Conservation (phyloP, 2,113 vertebrate species). For the Chitala chitala region DNA sequence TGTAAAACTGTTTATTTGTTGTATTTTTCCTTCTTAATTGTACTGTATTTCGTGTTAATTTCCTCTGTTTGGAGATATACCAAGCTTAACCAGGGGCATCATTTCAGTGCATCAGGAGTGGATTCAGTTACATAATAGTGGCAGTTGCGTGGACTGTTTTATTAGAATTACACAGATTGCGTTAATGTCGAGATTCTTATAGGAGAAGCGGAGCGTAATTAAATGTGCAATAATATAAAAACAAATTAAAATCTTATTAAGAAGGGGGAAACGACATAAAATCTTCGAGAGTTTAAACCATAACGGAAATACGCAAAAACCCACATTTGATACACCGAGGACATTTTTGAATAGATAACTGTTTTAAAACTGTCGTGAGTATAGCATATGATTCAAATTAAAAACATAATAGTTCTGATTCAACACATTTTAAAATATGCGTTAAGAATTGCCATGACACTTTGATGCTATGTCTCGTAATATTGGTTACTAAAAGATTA, state of each 20-base stretch:
- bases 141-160: constrained; percentile 38
- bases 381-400: neutral
- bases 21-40: neutral
- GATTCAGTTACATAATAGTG: constrained; percentile 61
- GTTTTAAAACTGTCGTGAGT: constrained; percentile 8
- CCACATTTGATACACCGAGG: constrained; percentile 1
- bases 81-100: constrained; percentile 6
- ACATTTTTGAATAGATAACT: constrained; percentile 17
- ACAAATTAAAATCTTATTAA: no score
- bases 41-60: constrained; percentile 1
- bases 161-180: constrained; percentile 22
- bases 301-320: neutral
- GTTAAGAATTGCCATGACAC: neutral
- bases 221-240: neutral
- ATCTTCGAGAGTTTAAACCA: neutral
- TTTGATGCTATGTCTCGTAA: neutral
- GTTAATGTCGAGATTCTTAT: neutral
- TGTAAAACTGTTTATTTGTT: constrained; percentile 27
- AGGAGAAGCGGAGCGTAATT: constrained; percentile 8
- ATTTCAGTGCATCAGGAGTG: constrained; percentile 27
- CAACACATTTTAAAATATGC: neutral
- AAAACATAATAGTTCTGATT: neutral
- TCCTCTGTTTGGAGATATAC: constrained; percentile 9
- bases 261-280: no score
- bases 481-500: neutral